Evolutionary conservation across 1,140 invertebrate species (phyloP), one percentile per base, ranked within the genome.

Genomic region (Maconellicoccus hirsutus): DNA sequence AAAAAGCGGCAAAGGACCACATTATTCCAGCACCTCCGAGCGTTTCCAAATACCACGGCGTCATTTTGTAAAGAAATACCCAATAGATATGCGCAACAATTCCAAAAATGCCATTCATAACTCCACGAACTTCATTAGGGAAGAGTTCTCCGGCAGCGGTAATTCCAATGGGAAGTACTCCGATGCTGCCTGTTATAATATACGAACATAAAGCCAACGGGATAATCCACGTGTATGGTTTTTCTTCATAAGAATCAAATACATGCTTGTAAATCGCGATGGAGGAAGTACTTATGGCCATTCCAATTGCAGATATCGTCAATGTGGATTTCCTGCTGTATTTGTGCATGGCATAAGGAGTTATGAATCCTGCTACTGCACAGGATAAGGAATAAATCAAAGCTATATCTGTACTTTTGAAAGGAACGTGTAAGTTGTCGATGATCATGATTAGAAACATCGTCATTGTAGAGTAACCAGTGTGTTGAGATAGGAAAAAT

Each of bases 121-220:
- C 66, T 72, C 87, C 86, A 73, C 87, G 79, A 14, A 86, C 86
- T 70, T 82, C 80, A 59, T 87, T 78, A 1, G 87, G 87, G 73
- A 88, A 90, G 7, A 89, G 74, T 76, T 90, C 88, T 0, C 87
- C 86, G 0, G 84, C 86, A 83, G 89, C 85, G 0, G 88, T 84
- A 86, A 87, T 89, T 0, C 87, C 87, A 4, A 90, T 78, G 21
- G 87, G 87, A 0, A 89, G 76, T 74, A 86, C 87, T 0, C 87
- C 88, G 1, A 88, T 81, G 86, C 88, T 89, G 19, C 85, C 86
- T 72, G 85, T 85, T 1, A 84, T 85, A 0, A 89, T 86, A 75
- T 89, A 87, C 3, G 83, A 77, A 14, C 87, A 78, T 0, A 89
- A 79, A 74, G 86, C 87, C 0, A 85, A 76, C 0, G 52, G 42